Conservation (phyloP, 2,888 invertebrate genomes). For the Mesorhabditis spiculigera region DNA sequence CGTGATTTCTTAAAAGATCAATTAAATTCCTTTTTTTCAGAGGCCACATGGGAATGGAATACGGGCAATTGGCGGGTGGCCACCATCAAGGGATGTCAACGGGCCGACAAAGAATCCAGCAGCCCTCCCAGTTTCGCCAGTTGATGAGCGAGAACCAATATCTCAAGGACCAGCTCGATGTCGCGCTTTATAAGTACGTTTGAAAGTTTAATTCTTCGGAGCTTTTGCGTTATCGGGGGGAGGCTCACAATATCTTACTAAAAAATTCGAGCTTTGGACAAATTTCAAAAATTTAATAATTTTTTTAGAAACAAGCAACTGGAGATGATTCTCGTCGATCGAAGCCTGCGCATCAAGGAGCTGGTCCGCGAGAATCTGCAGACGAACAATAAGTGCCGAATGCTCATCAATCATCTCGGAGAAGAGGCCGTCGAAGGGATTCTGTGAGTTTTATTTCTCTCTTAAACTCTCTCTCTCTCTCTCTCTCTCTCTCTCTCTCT, state of each 20-base stretch:
- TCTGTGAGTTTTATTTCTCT: neutral
- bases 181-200: neutral
- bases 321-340: neutral
- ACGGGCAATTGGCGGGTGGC: no score
- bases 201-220: neutral
- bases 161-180: neutral
- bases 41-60: no score
- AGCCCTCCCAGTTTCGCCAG: neutral
- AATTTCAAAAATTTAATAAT: no score
- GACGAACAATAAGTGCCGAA: neutral
- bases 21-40: no score
- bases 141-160: neutral
- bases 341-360: neutral
- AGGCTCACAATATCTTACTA: no score
- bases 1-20: no score
- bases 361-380: neutral
- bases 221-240: neutral
- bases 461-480: no score
- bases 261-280: no score
- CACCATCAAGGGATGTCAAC: no score
- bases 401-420: neutral
- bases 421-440: neutral
- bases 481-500: no score
- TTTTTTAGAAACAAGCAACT: constrained; percentile 1
- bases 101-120: neutral